Evolutionary conservation across 2,888 invertebrate genomes (phyloP).

Genomic region (Fragum fragum): DNA sequence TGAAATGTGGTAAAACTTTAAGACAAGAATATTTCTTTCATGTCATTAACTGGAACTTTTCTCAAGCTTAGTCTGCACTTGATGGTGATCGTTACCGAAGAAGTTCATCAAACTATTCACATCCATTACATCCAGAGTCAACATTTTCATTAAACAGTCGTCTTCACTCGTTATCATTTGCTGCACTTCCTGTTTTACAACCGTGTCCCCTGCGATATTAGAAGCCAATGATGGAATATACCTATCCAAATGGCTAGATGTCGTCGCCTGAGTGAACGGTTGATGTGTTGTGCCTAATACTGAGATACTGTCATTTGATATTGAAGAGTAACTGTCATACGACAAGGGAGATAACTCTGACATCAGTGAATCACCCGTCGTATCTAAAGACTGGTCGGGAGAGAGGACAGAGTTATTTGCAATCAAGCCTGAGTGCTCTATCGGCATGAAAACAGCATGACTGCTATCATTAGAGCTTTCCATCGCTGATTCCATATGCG

Average conservation of each 20-base stretch:
- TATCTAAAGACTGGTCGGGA: background rate
- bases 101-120: slow-evolving; percentile 57
- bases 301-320: slow-evolving; percentile 8
- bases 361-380: background rate
- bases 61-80: slow-evolving; percentile 1
- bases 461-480: background rate
- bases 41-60: background rate
- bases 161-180: slow-evolving; percentile 36
- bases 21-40: no score
- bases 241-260: background rate
- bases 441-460: slow-evolving; percentile 36
- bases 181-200: slow-evolving; percentile 5
- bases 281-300: slow-evolving; percentile 5
- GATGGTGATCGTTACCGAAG: slow-evolving; percentile 25
- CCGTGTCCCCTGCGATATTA: background rate
- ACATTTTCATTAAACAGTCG: slow-evolving; percentile 52
- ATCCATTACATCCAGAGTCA: slow-evolving; percentile 62
- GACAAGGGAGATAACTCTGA: slow-evolving; percentile 8
- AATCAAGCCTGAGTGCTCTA: slow-evolving; percentile 39
- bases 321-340: slow-evolving; percentile 5
- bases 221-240: background rate
- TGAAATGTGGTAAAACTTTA: no score
- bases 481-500: background rate
- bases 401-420: slow-evolving; percentile 30
- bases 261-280: background rate